Conservation (phyloP, 2,797 vertebrate genomes). For the Chaenodraco wilsoni region DNA sequence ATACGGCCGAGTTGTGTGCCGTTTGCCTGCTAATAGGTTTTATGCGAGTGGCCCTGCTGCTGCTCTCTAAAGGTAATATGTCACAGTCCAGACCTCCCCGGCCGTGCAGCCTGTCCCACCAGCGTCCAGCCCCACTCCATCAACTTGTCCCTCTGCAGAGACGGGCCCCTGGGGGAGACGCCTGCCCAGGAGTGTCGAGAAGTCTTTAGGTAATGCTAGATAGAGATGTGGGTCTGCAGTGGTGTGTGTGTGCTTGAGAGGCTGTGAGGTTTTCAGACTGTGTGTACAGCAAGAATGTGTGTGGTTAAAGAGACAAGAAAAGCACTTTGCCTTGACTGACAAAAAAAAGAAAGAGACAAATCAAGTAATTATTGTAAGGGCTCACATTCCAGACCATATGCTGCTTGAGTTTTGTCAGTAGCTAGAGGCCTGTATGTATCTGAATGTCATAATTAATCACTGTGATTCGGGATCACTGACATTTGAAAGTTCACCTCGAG, state of each 20-base stretch:
- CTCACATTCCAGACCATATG: conserved; percentile 31
- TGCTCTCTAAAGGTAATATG: conserved; percentile 79
- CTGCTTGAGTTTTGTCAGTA: conserved; percentile 9
- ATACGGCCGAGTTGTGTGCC: conserved; percentile 50
- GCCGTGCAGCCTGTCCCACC: conserved; percentile 65
- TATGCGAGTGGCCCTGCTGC: conserved; percentile 71
- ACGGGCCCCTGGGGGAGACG: conserved; percentile 50
- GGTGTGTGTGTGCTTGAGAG: too few species aligned
- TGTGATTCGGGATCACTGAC: conserved; percentile 46
- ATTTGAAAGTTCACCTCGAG: conserved; percentile 45
- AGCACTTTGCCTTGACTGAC: conserved; percentile 33
- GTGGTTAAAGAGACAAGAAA: conserved; percentile 42
- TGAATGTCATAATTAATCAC: conserved; percentile 50
- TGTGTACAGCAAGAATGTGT: conserved; percentile 39
- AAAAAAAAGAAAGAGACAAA: conserved; percentile 44
- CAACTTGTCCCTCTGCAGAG: conserved; percentile 71
- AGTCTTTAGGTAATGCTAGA: conserved; percentile 71
- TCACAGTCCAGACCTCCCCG: conserved; percentile 78
- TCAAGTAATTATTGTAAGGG: conserved; percentile 47
- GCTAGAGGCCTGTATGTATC: conserved; percentile 20
- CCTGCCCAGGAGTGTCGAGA: conserved; percentile 60
- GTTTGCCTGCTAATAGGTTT: conserved; percentile 77
- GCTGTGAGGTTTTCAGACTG: conserved; percentile 30
- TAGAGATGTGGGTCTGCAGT: conserved; percentile 56
- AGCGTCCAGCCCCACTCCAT: conserved; percentile 74